phyloP scores from a whole-genome alignment of 1,140 invertebrate genomes.

The Vollenhovia emeryi region DNA sequence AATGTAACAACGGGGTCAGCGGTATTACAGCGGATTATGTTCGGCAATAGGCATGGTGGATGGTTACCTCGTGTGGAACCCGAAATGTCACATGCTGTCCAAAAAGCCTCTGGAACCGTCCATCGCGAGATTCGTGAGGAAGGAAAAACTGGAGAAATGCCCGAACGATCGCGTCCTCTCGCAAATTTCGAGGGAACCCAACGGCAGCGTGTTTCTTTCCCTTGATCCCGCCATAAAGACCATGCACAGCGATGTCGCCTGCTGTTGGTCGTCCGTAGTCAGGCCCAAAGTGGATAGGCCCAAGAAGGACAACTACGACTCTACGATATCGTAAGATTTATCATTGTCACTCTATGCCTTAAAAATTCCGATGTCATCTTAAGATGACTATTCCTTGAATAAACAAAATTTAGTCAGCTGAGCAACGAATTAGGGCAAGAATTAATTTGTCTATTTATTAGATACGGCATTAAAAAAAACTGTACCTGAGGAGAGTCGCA shows the following conservation, averaged over 20 bases:
- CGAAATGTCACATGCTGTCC: constrained; percentile 89
- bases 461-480: not conserved
- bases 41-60: constrained; percentile 64
- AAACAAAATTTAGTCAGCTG: not conserved
- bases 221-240: constrained; percentile 76
- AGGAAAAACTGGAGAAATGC: constrained; percentile 87
- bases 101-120: constrained; percentile 89
- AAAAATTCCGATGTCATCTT: not conserved
- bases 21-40: not conserved
- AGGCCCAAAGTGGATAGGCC: constrained; percentile 73
- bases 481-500: not conserved
- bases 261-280: constrained; percentile 86
- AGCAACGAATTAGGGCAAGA: not conserved
- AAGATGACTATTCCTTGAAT: not conserved
- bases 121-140: constrained; percentile 87
- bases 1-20: too few relatives aligned
- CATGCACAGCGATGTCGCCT: constrained; percentile 78
- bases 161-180: constrained; percentile 84
- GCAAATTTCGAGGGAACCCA: constrained; percentile 77
- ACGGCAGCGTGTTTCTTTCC: constrained; percentile 74
- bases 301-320: constrained; percentile 79
- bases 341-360: not conserved
- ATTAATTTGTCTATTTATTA: not conserved
- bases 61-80: constrained; percentile 89
- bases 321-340: constrained; percentile 84